Base-by-base conservation (phyloP, 1,140 invertebrate genomes). In the Nasonia vitripennis region DNA sequence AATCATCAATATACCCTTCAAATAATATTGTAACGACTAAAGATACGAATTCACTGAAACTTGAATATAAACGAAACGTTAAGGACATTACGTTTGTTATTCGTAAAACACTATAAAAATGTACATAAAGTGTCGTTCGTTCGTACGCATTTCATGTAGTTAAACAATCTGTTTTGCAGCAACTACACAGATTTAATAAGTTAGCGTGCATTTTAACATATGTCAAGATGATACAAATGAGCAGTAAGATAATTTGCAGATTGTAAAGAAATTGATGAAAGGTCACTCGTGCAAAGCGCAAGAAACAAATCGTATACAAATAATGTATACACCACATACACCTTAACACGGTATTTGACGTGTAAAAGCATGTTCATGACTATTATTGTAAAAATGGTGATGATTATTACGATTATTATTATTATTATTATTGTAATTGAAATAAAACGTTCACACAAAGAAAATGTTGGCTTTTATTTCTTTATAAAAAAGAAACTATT, bases 401-500 rank as follows among this genome's bases (percentile, higher is more conserved):
- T 84, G 81, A 89, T 89, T 88, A 90, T 89, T 84, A 91, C 87
- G 87, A 91, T 87, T 88, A 89, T 87, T 88, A 87, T 87, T 82
- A 88, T 86, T 87, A 89, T 88, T 87, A 90, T 87, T 86, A 89
- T 89, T 90, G 89, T 91, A 90, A 90, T 88, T 90, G 89, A 90
- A 92, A 92, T 92, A 91, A 92, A 91, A 91, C 85, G 89, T 92
- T 91, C 90, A 92, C 90, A 88, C 90, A 88, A 88, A 90, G 82
- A 85, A 85, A 34, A 10, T 23, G 6, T 37, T 51, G 10, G 14
- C 3, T 62, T 37, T 27, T 55, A 48, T 77, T 9, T 11, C 14
- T 51, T 14, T 51, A 11, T 11, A 7, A 5, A 41, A 41, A 41
- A 9, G 7, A 27, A 27, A 27, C 27, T 27, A 41, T 51, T 51